Evolutionary conservation across 2,113 vertebrate genomes (phyloP).

Genomic region (Podocnemis expansa): DNA sequence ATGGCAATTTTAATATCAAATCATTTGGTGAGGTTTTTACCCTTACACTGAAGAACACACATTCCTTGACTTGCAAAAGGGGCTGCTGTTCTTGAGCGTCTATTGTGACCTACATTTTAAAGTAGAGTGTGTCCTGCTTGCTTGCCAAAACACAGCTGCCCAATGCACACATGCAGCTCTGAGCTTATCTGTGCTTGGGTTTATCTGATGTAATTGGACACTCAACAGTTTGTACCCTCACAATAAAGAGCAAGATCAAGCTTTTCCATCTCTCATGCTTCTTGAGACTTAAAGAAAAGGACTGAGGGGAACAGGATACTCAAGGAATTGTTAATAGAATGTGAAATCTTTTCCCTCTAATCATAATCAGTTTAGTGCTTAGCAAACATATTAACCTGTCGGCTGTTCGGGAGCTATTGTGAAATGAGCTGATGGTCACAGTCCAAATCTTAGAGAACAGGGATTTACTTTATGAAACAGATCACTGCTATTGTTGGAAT

Average conservation of each 20-base stretch:
- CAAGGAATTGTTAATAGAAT: background rate
- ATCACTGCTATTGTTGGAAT: background rate
- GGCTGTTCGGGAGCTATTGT: background rate
- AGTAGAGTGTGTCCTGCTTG: background rate
- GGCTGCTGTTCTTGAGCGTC: background rate
- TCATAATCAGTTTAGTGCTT: background rate
- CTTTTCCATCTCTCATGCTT: rapidly evolving
- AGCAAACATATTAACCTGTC: background rate
- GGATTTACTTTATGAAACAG: background rate
- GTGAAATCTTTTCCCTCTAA: background rate
- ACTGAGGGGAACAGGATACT: background rate
- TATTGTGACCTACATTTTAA: background rate
- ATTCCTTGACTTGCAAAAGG: background rate
- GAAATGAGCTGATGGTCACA: background rate
- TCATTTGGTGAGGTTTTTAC: background rate
- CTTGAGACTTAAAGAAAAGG: background rate
- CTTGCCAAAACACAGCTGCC: background rate
- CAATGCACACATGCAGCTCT: rapidly evolving
- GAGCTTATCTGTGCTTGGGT: background rate
- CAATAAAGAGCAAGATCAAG: background rate
- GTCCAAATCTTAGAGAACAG: background rate
- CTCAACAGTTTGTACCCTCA: background rate
- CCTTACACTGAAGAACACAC: background rate
- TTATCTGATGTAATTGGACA: rapidly evolving
- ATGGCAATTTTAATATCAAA: background rate